phyloP scores from a whole-genome alignment of 1,140 invertebrate species.

The roundworm (Caenorhabditis elegans) region DNA sequence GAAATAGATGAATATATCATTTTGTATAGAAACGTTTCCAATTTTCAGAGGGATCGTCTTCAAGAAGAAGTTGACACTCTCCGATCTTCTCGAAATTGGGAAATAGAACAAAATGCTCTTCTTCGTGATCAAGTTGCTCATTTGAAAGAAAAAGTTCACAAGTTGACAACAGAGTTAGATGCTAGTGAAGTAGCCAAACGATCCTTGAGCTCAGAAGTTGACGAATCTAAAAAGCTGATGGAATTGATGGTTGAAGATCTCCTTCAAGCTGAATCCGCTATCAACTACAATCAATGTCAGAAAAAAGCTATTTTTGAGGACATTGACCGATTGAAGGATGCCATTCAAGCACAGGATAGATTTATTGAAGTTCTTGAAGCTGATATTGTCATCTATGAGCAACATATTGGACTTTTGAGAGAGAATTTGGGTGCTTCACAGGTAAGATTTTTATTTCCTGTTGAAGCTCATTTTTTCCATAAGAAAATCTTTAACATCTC shows the following conservation, averaged over 20 bases:
- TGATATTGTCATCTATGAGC: conserved; percentile 63
- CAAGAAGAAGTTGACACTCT: conserved; percentile 53
- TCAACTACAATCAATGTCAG: conserved; percentile 56
- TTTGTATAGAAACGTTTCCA: background rate
- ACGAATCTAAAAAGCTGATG: conserved; percentile 36
- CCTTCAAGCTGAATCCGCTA: conserved; percentile 45
- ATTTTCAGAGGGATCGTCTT: conserved; percentile 51
- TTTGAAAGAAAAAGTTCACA: conserved; percentile 54
- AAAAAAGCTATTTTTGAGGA: conserved; percentile 53
- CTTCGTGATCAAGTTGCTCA: conserved; percentile 56
- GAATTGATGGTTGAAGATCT: conserved; percentile 53
- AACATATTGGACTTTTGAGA: conserved; percentile 61
- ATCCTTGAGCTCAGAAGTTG: conserved; percentile 48
- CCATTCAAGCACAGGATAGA: conserved; percentile 62
- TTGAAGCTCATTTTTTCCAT: too few species aligned
- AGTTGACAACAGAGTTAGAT: conserved; percentile 59
- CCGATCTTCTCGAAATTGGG: conserved; percentile 59
- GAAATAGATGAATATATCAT: background rate
- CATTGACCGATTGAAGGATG: conserved; percentile 62
- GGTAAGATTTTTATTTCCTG: too few species aligned
- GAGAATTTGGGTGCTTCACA: conserved; percentile 59
- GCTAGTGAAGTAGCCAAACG: conserved; percentile 41
- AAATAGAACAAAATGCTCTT: conserved; percentile 56
- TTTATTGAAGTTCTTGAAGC: conserved; percentile 60
- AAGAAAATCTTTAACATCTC: background rate